Evolutionary conservation across 2,113 vertebrate genomes (phyloP).

Genomic region (Progne subis): DNA sequence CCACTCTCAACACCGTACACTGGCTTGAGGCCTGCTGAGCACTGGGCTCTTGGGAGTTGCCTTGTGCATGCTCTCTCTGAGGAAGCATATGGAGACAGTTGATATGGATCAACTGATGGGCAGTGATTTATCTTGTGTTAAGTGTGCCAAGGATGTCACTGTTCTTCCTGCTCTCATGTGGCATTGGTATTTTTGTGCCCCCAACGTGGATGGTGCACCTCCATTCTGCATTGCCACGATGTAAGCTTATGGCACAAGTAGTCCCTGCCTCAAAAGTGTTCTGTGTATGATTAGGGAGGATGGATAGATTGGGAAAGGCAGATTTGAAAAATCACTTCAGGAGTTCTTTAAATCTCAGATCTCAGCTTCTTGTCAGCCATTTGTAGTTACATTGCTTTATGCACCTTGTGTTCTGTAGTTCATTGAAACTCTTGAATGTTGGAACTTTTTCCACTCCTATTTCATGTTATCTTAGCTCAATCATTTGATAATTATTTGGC

Average conservation of each 20-base stretch:
- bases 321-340: background rate
- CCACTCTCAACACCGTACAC: background rate
- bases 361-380: background rate
- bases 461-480: background rate
- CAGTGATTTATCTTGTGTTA: background rate
- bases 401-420: background rate
- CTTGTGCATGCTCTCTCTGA: background rate
- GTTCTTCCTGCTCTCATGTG: background rate
- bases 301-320: background rate
- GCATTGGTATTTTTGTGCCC: background rate
- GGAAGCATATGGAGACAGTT: background rate
- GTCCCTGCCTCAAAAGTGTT: background rate
- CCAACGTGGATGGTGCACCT: background rate
- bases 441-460: background rate
- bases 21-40: background rate
- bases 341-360: background rate
- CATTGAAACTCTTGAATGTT: background rate
- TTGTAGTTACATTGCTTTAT: background rate
- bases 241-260: background rate
- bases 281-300: background rate
- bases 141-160: background rate
- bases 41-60: background rate
- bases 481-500: background rate
- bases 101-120: background rate
- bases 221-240: rapidly evolving